phyloP scores from a whole-genome alignment of 2,797 vertebrate genomes.

The Chloroceryle inda region DNA sequence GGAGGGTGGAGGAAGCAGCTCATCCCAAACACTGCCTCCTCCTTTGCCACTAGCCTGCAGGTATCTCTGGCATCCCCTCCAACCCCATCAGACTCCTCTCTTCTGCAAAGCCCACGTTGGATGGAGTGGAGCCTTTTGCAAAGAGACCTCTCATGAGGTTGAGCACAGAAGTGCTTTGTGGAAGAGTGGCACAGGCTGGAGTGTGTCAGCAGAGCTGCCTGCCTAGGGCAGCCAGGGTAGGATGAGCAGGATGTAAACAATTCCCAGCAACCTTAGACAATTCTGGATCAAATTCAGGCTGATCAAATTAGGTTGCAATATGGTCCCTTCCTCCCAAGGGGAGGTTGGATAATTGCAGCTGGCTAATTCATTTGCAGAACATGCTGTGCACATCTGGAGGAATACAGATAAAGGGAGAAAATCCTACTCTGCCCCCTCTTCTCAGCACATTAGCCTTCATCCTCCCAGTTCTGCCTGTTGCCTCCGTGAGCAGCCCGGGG shows the following conservation, averaged over 20 bases:
- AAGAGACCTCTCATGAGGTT: not conserved
- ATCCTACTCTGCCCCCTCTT: not conserved
- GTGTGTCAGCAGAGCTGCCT: not conserved
- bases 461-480: not conserved
- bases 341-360: constrained; percentile 17
- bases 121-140: not conserved
- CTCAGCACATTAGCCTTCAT: not conserved
- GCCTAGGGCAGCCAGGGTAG: rapidly evolving
- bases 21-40: not conserved
- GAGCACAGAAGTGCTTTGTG: not conserved
- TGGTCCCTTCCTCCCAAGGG: constrained; percentile 3
- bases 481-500: not conserved
- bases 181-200: not conserved
- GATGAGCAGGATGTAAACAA: not conserved
- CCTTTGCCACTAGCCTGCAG: not conserved
- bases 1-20: not conserved
- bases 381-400: not conserved
- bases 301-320: constrained; percentile 57
- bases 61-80: not conserved
- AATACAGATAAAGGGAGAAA: constrained; percentile 13
- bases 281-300: constrained; percentile 33
- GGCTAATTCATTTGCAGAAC: not conserved
- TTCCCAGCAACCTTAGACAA: not conserved
- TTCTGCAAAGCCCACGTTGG: not conserved
- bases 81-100: not conserved